Evolutionary conservation across 1,140 invertebrate species (phyloP), one percentile per base, ranked within the genome.

Genomic region (Drosophila nigrodunni): DNA sequence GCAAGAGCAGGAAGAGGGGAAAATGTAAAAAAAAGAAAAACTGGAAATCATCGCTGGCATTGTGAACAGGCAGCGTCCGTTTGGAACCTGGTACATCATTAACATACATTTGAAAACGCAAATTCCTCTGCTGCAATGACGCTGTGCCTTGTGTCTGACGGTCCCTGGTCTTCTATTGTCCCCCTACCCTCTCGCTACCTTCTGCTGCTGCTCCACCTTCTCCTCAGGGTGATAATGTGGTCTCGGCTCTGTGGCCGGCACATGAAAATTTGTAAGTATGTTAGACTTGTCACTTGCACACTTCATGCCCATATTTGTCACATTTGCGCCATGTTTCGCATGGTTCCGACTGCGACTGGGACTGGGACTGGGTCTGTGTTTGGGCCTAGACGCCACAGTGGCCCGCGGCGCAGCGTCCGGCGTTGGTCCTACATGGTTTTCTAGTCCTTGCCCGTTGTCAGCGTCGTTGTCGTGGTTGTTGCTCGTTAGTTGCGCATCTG

Each of bases 231-330:
- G 57, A 74, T 74, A 74, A 74, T 74, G 71, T 69, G 65, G 71
- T 69, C 54, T 73, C 35, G 34, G 62, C 59, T 60, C 64, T 68
- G 72, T 34, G 66, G 54, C 46, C 37, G 49, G 57, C 64, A 50
- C 64, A 89, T 89, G 80, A 85, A 85, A 89, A 89, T 89, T 90
- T 89, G 85, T 89, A 90, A 89, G 85, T 90, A 89, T 89, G 85
- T 89, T 90, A 78, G 86, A 89, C 86, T 85, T 89, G 85, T 89
- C 85, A 89, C 85, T 89, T 89, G 85, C 85, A 89, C 85, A 89
- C 85, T 90, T 89, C 81, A 89, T 89, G 85, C 88, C 85, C 85
- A 89, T 90, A 89, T 89, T 89, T 89, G 85, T 89, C 85, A 89
- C 86, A 89, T 89, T 89, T 89, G 86, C 85, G 85, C 85, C 81